These are phyloP conservation scores for Orchesella flavescens DNA, from an alignment of 2,888 invertebrate genomes.

Conservation along the genomic window DNA sequence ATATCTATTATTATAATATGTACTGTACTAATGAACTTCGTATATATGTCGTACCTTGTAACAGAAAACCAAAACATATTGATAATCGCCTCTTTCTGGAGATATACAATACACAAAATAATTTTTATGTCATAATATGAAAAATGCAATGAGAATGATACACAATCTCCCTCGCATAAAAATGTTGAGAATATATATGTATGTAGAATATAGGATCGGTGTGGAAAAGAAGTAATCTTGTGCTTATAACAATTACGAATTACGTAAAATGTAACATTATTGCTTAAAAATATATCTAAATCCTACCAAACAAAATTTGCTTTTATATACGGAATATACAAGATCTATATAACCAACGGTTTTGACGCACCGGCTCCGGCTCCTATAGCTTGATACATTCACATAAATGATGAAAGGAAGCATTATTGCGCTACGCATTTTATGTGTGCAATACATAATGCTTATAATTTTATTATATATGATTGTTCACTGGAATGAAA, in stretches of 20 bases:
- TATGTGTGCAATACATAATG: background rate
- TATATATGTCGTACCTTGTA: slow-evolving; percentile 36
- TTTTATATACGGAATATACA: slow-evolving; percentile 18
- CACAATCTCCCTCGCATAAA: too few relatives aligned
- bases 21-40: slow-evolving; percentile 2
- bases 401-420: background rate
- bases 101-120: background rate
- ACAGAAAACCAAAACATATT: slow-evolving; percentile 41
- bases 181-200: too few relatives aligned
- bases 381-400: background rate
- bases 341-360: background rate
- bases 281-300: background rate
- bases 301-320: background rate
- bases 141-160: background rate
- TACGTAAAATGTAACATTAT: background rate
- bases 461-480: background rate
- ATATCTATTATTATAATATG: background rate
- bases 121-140: background rate
- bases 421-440: background rate
- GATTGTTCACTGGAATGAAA: slow-evolving; percentile 4
- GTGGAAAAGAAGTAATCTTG: background rate
- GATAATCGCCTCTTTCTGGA: slow-evolving; percentile 15
- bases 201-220: background rate
- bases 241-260: slow-evolving; percentile 18
- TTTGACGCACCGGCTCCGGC: slow-evolving; percentile 1